phyloP scores from a whole-genome alignment of 2,888 invertebrate species.

The Byasa hedistus region DNA sequence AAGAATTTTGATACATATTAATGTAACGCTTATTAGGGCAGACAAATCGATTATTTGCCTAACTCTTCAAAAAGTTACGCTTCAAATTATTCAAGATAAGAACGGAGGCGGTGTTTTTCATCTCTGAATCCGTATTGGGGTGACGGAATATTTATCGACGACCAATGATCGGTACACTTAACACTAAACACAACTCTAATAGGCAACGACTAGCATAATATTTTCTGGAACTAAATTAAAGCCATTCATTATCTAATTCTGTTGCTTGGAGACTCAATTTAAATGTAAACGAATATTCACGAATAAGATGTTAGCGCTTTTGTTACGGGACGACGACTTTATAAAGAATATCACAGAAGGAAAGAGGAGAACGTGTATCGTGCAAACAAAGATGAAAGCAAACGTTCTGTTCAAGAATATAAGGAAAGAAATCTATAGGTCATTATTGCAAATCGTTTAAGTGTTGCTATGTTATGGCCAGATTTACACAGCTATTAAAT shows the following conservation, averaged over 20 bases:
- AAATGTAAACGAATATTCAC: background rate
- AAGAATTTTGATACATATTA: background rate
- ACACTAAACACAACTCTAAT: slow-evolving; percentile 17
- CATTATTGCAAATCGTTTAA: too few species aligned
- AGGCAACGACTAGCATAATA: slow-evolving; percentile 1
- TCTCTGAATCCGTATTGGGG: slow-evolving; percentile 17
- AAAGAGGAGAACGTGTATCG: too few species aligned
- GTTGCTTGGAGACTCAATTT: background rate
- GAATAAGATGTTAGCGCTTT: too few species aligned
- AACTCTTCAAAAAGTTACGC: background rate
- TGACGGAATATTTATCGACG: slow-evolving; percentile 19
- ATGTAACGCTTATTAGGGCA: background rate
- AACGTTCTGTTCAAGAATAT: too few species aligned
- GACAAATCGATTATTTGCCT: background rate
- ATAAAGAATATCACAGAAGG: too few species aligned
- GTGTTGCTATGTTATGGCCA: too few species aligned
- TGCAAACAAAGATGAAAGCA: too few species aligned
- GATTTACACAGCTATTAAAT: too few species aligned
- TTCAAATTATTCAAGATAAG: background rate
- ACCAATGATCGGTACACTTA: slow-evolving; percentile 13
- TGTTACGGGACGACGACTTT: too few species aligned
- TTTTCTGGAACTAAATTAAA: background rate
- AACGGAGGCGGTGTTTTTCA: background rate
- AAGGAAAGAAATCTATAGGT: too few species aligned
- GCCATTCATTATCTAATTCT: background rate